Conservation (phyloP, 2,113 vertebrate genomes). For the Acanthochromis polyacanthus region DNA sequence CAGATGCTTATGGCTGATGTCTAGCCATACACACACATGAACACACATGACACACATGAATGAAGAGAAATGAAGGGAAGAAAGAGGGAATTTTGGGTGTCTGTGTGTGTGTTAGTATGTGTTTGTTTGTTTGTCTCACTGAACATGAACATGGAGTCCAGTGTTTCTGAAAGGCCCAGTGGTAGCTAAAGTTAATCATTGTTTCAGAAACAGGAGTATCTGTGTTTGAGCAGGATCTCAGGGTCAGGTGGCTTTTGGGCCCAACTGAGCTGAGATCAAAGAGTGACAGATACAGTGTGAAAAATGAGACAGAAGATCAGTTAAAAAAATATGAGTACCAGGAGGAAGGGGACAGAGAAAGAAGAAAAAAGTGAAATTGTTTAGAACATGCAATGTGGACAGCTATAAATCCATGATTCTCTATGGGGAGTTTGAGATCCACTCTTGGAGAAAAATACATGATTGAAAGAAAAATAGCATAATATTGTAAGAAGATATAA, state of each 20-base stretch:
- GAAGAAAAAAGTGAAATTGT: conserved; percentile 38
- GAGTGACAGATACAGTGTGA: conserved; percentile 56
- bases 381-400: conserved; percentile 43
- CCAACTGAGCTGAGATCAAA: conserved; percentile 83
- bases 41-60: conserved; percentile 37
- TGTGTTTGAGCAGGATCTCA: conserved; percentile 84
- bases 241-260: conserved; percentile 82
- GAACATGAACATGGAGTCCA: conserved; percentile 50
- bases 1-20: conserved; percentile 57
- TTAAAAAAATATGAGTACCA: conserved; percentile 12
- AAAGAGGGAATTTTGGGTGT: conserved; percentile 5
- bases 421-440: not conserved
- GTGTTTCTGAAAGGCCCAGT: conserved; percentile 67
- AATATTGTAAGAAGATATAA: too few relatives aligned
- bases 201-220: conserved; percentile 86
- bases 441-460: not conserved
- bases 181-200: conserved; percentile 2
- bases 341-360: conserved; percentile 23
- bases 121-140: conserved; percentile 24
- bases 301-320: conserved; percentile 37
- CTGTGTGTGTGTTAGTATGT: conserved; percentile 13
- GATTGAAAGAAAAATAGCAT: not conserved
- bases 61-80: conserved; percentile 10
- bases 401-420: not conserved
- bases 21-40: conserved; percentile 36